Evolutionary conservation across 1,140 invertebrate species (phyloP).

Genomic region (Galleria mellonella): DNA sequence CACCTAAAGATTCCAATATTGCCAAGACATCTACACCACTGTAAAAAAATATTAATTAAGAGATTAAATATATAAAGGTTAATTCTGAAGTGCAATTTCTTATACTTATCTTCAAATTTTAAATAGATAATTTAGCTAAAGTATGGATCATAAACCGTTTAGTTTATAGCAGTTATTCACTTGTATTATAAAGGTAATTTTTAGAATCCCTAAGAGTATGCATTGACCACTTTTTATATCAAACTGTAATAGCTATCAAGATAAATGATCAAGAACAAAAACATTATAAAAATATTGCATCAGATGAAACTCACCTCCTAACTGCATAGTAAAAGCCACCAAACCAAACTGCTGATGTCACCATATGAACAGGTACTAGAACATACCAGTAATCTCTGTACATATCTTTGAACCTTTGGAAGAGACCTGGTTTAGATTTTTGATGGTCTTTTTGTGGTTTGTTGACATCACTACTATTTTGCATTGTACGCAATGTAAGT

Average conservation of each 20-base stretch:
- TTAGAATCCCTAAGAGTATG: no score
- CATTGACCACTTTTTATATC: no score
- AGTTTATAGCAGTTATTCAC: no score
- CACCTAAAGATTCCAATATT: conserved; percentile 82
- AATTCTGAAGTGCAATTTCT: background rate
- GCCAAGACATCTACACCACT: conserved; percentile 92
- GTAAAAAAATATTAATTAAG: conserved; percentile 24
- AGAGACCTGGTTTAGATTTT: conserved; percentile 78
- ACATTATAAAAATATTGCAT: background rate
- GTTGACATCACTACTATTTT: conserved; percentile 13
- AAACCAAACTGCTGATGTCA: conserved; percentile 91
- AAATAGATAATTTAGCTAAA: no score
- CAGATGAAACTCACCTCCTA: conserved; percentile 80
- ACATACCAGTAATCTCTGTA: conserved; percentile 97
- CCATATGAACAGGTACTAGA: conserved; percentile 90
- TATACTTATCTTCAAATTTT: no score
- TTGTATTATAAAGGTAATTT: no score
- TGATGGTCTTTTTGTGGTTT: conserved; percentile 18
- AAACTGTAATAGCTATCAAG: no score
- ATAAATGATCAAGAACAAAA: no score
- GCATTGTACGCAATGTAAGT: conserved; percentile 25
- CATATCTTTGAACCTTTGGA: conserved; percentile 92
- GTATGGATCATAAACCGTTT: no score
- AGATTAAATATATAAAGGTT: background rate
- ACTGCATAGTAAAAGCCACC: conserved; percentile 89